These are phyloP conservation scores for Vimba vimba DNA, from an alignment of 2,113 vertebrate species.

Conservation along the genomic window DNA sequence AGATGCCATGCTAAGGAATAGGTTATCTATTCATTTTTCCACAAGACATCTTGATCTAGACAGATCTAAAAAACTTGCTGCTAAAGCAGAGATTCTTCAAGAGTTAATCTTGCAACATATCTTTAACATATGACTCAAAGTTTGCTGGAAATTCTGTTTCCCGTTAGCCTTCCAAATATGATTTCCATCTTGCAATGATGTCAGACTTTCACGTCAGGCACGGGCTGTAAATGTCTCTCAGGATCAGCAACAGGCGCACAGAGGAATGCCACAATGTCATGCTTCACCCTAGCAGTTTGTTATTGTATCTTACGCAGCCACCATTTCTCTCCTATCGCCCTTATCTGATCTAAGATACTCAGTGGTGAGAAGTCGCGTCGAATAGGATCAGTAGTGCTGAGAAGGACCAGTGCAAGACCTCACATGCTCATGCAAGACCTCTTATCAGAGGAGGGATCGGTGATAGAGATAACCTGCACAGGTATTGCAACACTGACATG, in stretches of 20 bases:
- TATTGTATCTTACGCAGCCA: conserved; percentile 44
- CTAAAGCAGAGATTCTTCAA: not conserved
- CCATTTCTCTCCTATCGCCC: conserved; percentile 15
- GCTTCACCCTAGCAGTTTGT: conserved; percentile 49
- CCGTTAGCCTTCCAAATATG: conserved; percentile 50
- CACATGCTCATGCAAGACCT: conserved; percentile 37
- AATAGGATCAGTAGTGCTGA: conserved; percentile 11
- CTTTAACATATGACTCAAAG: not conserved
- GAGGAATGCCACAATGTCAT: conserved; percentile 42
- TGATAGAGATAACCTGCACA: conserved; percentile 35
- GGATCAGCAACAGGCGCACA: conserved; percentile 50
- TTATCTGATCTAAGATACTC: conserved; percentile 45
- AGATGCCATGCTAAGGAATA: conserved; percentile 32
- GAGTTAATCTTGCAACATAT: not conserved
- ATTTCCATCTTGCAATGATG: conserved; percentile 58
- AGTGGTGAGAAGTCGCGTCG: conserved; percentile 1
- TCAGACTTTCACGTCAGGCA: conserved; percentile 28
- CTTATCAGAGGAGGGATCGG: conserved; percentile 50
- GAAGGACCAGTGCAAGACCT: conserved; percentile 23
- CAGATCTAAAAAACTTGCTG: not conserved
- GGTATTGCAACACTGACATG: conserved; percentile 42
- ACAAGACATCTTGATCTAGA: not conserved
- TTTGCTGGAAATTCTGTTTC: not conserved
- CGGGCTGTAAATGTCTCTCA: conserved; percentile 48
- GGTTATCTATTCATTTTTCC: conserved; percentile 12